Base-by-base conservation (phyloP, 2,113 vertebrate genomes). In the Larimichthys polyactis region DNA sequence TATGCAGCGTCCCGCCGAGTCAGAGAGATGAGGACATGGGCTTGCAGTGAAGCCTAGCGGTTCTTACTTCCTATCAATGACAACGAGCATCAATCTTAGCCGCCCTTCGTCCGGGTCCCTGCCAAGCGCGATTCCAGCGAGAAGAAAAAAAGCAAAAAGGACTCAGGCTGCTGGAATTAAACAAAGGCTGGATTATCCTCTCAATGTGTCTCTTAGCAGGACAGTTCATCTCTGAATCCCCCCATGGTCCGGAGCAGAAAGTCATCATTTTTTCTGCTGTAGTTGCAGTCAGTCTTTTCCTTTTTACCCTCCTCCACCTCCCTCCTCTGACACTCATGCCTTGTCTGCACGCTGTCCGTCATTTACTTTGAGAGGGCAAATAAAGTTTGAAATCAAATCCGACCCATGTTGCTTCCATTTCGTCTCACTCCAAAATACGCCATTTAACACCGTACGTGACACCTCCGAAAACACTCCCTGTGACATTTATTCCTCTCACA, bases 71-170 rank as follows among this genome's bases (percentile, higher is more conserved):
- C 97, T 96, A 96, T 90, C 85, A 82, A 91, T 97, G 97, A 99
- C 96, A 97, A 94, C 88, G 91, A 73, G 91, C 96, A 98, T 99
- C 96, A 97, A 97, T 98, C 97, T 97, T 97, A 86, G 90, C 89
- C 88, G 82, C 91, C 96, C 94, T 94, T 95, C 94, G 87, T 92
- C 91, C 86, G 87, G 87, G 95, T 95, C 27, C 84, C 82, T 54
- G 87, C 91, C 92, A 92, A 89, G 90, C 86, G 48, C 58, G 59
- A 82, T 80, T 91, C 82, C 87, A 82, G 74, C 11, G 94, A 96
- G 94, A 75, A 74, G 83, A 63, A 88, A 90, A 92, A 95, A 94
- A 89, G 86, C 11, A 40, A 40, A 78, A 87, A 93, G 36, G 81
- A 75, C 63, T 89, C 75, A 65, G 84, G 82, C 86, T 82, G 87